Evolutionary conservation across 2,888 invertebrate genomes (phyloP).

Genomic region (Rhagonycha fulva): DNA sequence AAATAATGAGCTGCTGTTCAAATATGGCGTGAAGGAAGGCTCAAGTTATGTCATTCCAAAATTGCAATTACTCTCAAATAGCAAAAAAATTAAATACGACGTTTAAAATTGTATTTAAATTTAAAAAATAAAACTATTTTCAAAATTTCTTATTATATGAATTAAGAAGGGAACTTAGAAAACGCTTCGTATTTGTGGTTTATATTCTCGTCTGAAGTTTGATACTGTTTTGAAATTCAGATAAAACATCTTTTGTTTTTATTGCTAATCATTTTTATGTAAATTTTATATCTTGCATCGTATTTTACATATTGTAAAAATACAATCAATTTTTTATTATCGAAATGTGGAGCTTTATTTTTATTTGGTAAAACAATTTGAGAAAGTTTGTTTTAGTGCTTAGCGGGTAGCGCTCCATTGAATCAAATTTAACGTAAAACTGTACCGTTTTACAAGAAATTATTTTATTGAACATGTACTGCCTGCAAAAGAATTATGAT

Average conservation of each 20-base stretch:
- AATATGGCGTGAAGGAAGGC: not conserved
- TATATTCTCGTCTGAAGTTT: not conserved
- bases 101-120: not conserved
- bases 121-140: not conserved
- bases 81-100: not conserved
- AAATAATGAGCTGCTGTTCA: not conserved
- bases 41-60: not conserved
- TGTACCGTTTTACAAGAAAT: constrained; percentile 24
- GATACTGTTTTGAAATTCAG: not conserved
- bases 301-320: not conserved
- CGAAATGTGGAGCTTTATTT: not conserved
- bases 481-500: constrained; percentile 52
- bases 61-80: not conserved
- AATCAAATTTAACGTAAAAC: constrained; percentile 8
- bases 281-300: not conserved
- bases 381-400: not conserved
- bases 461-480: constrained; percentile 37
- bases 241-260: not conserved
- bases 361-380: not conserved
- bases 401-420: not conserved
- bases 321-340: not conserved
- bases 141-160: not conserved
- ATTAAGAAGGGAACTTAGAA: not conserved
- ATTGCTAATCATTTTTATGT: not conserved
- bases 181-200: not conserved